phyloP scores from a whole-genome alignment of 2,888 invertebrate genomes.

The Lasioglossum calceatum region DNA sequence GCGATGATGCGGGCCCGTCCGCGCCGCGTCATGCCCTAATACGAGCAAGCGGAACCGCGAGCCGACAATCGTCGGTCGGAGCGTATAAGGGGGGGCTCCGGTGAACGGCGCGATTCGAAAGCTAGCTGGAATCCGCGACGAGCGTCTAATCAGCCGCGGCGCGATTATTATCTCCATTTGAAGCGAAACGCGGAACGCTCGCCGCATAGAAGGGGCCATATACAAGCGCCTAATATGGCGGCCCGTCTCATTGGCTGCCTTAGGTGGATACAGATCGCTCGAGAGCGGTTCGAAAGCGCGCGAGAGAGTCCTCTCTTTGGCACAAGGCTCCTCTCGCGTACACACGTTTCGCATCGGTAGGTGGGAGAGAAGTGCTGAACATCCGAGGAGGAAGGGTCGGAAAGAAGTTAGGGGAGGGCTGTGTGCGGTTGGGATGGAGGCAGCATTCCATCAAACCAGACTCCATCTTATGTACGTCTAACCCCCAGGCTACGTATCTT shows the following conservation, averaged over 20 bases:
- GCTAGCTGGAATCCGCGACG: slow-evolving; percentile 48
- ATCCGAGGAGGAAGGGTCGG: slow-evolving; percentile 56
- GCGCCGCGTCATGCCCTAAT: slow-evolving; percentile 46
- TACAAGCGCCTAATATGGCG: slow-evolving; percentile 75
- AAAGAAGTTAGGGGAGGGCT: slow-evolving; percentile 67
- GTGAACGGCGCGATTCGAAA: slow-evolving; percentile 38
- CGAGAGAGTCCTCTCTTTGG: slow-evolving; percentile 62
- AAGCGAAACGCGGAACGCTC: slow-evolving; percentile 70
- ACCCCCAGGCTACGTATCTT: slow-evolving; percentile 77
- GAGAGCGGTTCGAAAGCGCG: slow-evolving; percentile 55
- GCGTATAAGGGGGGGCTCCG: slow-evolving; percentile 31
- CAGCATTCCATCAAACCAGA: slow-evolving; percentile 84
- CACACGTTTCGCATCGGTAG: slow-evolving; percentile 64
- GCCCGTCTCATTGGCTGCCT: slow-evolving; percentile 68
- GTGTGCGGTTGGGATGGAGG: slow-evolving; percentile 75
- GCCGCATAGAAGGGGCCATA: slow-evolving; percentile 66
- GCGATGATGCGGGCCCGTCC: slow-evolving; percentile 22
- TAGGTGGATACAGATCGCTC: slow-evolving; percentile 63
- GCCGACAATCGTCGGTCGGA: slow-evolving; percentile 18
- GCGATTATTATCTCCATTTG: slow-evolving; percentile 76
- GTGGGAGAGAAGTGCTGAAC: slow-evolving; percentile 65
- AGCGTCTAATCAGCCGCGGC: slow-evolving; percentile 73
- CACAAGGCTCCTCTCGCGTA: slow-evolving; percentile 39
- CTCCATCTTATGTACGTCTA: slow-evolving; percentile 82
- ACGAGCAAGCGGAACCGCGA: slow-evolving; percentile 39